Conservation (phyloP, 2,797 vertebrate genomes). For the Phataginus tetradactyla region DNA sequence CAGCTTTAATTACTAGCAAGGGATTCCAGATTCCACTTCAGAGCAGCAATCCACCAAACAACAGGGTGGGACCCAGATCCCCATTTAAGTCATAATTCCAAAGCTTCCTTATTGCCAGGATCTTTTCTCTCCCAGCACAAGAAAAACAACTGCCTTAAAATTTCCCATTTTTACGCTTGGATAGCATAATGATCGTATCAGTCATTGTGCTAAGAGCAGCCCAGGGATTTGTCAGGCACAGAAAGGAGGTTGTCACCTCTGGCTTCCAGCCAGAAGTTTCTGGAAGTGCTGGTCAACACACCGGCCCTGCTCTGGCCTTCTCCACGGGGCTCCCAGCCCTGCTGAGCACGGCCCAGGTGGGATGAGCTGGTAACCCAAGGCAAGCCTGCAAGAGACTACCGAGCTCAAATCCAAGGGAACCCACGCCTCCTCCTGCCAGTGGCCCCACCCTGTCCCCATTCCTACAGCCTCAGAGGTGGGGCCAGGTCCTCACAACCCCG, state of each 20-base stretch:
- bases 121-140: not conserved
- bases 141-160: not conserved
- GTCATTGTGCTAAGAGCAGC: not conserved
- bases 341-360: not conserved
- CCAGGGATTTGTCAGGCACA: not conserved
- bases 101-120: not conserved
- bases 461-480: not conserved
- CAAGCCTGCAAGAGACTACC: not conserved
- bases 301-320: accelerated
- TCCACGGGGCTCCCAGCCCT: not conserved
- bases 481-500: not conserved
- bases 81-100: not conserved
- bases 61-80: not conserved
- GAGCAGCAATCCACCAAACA: not conserved
- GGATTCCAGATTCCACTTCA: not conserved
- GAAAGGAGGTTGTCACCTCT: not conserved
- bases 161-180: not conserved
- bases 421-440: not conserved
- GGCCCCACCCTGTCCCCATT: too few relatives aligned
- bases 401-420: not conserved
- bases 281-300: not conserved
- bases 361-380: not conserved
- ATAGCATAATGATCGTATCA: not conserved
- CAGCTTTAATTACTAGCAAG: not conserved
- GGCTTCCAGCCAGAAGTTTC: not conserved